A percentile compares a stretch with the other conserved stretches of the same genome.
Conservation (phyloP, 2,113 vertebrate genomes). For the Elgaria multicarinata region DNA sequence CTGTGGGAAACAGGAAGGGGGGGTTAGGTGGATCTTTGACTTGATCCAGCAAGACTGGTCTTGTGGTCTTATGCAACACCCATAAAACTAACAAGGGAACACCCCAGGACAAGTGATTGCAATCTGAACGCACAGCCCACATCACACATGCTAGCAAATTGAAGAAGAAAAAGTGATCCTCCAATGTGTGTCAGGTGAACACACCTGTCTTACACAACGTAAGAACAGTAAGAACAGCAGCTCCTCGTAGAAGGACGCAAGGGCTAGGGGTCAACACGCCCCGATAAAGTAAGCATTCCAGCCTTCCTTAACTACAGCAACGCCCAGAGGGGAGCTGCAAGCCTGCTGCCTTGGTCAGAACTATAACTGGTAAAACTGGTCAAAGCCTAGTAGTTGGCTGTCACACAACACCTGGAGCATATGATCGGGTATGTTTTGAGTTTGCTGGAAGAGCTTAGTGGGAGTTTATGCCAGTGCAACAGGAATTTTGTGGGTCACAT, state of each 20-base stretch:
- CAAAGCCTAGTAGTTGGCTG: neutral
- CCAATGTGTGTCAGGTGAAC: neutral
- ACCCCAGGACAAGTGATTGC: neutral
- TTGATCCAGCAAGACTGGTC: neutral
- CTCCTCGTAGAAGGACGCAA: neutral
- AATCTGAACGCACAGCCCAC: neutral
- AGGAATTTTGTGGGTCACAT: neutral
- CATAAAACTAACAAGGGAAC: neutral
- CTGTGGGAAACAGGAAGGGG: neutral
- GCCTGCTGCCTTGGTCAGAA: neutral
- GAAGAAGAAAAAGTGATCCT: neutral
- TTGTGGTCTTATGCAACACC: neutral
- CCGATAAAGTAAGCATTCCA: neutral
- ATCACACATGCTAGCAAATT: neutral
- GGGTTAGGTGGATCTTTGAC: too few relatives aligned
- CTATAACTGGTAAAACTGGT: neutral
- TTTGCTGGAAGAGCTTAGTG: too few relatives aligned
- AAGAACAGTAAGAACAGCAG: neutral
- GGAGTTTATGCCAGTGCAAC: neutral
- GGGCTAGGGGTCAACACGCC: too few relatives aligned
- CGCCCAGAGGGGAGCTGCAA: neutral
- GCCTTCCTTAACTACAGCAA: neutral
- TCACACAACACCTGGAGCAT: neutral
- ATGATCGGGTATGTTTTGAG: neutral
- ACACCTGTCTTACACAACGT: too few relatives aligned